Conservation (phyloP, 1,140 invertebrate species). For the Orussus abietinus region DNA sequence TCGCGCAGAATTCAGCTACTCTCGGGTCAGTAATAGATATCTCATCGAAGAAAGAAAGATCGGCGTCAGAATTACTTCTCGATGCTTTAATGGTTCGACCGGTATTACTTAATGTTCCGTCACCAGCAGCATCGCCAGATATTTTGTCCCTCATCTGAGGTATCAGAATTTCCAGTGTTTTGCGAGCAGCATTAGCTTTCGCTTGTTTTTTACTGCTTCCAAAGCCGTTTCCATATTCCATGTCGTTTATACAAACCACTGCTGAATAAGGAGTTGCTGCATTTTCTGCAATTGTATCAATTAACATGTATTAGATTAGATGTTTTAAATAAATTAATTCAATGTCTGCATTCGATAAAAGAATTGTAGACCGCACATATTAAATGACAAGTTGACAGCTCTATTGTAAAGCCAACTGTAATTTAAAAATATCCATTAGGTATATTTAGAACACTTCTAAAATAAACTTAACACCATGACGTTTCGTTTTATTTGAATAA, state of each 20-base stretch:
- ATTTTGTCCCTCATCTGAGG: constrained; percentile 86
- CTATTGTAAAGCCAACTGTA: too few species aligned
- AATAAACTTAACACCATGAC: too few species aligned
- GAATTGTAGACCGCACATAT: too few species aligned
- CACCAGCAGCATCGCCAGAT: constrained; percentile 56
- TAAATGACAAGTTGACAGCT: too few species aligned
- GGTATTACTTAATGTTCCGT: constrained; percentile 51
- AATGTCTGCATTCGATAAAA: too few species aligned
- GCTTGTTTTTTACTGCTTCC: constrained; percentile 94
- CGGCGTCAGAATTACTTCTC: constrained; percentile 44
- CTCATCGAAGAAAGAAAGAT: constrained; percentile 84
- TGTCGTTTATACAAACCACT: constrained; percentile 85
- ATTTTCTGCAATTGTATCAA: constrained; percentile 77
- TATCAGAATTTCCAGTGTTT: constrained; percentile 88
- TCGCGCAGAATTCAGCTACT: constrained; percentile 89
- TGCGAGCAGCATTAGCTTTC: constrained; percentile 86
- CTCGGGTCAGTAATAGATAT: constrained; percentile 90
- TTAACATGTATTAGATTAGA: too few species aligned
- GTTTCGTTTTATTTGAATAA: too few species aligned
- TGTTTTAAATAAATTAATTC: too few species aligned
- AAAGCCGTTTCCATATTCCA: constrained; percentile 88
- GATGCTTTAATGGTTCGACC: constrained; percentile 46
- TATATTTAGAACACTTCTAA: too few species aligned
- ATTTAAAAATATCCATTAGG: too few species aligned
- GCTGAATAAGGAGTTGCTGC: constrained; percentile 90